Evolutionary conservation across 2,113 vertebrate species (phyloP).

Genomic region (Takifugu flavidus): DNA sequence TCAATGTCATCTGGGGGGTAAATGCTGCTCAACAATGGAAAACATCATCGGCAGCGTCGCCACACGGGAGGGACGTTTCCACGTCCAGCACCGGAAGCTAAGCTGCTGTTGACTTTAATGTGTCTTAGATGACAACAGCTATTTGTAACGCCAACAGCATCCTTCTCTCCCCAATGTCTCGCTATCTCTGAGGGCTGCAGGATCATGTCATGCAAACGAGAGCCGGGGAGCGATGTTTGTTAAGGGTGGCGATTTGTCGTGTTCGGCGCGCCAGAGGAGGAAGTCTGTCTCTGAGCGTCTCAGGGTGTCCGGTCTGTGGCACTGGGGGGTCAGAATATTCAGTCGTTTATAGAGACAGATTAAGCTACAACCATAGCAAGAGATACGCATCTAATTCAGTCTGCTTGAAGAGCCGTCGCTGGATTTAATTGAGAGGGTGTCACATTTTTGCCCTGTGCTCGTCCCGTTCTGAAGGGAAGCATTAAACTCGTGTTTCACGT

Average conservation of each 20-base stretch:
- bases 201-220: conserved; percentile 31
- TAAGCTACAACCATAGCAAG: conserved; percentile 4
- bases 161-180: conserved; percentile 16
- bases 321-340: conserved; percentile 28
- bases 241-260: conserved; percentile 38
- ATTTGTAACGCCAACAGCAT: conserved; percentile 13
- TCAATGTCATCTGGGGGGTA: conserved; percentile 60
- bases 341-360: conserved; percentile 46
- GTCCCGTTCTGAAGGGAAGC: conserved; percentile 42
- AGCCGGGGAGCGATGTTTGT: conserved; percentile 41
- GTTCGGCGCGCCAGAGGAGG: conserved; percentile 9
- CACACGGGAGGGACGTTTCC: background rate
- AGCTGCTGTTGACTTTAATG: background rate
- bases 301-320: conserved; percentile 30
- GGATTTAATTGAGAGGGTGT: conserved; percentile 33
- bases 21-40: conserved; percentile 19
- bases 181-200: conserved; percentile 9
- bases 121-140: conserved; percentile 1
- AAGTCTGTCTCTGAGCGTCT: conserved; percentile 11
- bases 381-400: conserved; percentile 39
- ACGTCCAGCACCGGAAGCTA: conserved; percentile 2
- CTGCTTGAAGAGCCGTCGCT: conserved; percentile 42
- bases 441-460: conserved; percentile 18
- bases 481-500: conserved; percentile 41
- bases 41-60: conserved; percentile 6